Evolutionary conservation across 2,797 vertebrate species (phyloP).

Genomic region (Chloroceryle inda): DNA sequence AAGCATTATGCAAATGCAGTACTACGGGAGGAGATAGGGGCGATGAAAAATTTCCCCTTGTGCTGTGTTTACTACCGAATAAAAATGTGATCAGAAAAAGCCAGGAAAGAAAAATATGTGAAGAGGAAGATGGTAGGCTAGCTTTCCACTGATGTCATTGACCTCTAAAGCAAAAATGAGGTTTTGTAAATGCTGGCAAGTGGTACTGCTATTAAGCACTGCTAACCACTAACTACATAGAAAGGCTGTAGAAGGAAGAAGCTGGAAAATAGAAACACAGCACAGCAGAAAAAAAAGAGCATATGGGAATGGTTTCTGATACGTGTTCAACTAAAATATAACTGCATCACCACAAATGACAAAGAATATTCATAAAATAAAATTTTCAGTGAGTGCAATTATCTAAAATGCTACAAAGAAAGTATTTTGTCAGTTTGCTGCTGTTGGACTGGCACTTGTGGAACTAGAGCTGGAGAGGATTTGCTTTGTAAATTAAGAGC

Average conservation of each 20-base stretch:
- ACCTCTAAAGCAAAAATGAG: background rate
- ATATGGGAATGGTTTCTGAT: background rate
- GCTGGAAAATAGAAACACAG: background rate
- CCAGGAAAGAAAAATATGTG: background rate
- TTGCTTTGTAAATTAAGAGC: background rate
- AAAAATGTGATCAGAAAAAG: background rate
- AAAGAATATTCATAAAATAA: background rate
- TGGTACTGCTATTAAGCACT: background rate
- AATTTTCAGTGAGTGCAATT: background rate
- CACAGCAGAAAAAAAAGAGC: background rate
- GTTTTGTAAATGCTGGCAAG: conserved; percentile 15
- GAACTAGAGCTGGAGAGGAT: background rate
- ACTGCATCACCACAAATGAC: background rate
- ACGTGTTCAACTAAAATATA: background rate
- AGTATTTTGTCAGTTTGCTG: background rate
- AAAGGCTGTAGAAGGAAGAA: background rate
- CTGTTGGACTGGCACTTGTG: background rate
- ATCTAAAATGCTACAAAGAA: background rate
- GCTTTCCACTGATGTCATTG: background rate
- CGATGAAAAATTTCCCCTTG: background rate
- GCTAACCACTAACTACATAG: conserved; percentile 9
- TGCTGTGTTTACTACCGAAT: background rate
- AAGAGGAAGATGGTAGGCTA: background rate
- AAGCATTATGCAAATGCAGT: background rate
- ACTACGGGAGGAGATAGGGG: background rate